phyloP scores from a whole-genome alignment of 2,797 vertebrate species.

The Paratrypauchen microcephalus region DNA sequence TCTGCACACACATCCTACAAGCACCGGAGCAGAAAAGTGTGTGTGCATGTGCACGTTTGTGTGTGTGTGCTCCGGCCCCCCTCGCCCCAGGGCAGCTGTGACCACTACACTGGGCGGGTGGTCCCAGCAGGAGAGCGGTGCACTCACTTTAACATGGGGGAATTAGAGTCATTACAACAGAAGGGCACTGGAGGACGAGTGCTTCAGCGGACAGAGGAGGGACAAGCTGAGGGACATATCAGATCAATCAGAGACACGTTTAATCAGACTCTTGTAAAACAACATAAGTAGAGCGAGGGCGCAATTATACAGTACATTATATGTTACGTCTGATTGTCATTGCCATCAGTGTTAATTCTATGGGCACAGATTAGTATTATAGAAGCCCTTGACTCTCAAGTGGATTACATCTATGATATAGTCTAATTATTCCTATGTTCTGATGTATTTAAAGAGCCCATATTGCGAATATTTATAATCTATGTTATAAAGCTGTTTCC shows the following conservation, averaged over 20 bases:
- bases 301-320: constrained; percentile 1
- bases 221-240: constrained; percentile 37
- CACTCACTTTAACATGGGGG: constrained; percentile 90
- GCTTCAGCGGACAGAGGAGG: constrained; percentile 49
- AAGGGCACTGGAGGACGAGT: constrained; percentile 82
- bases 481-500: not conserved
- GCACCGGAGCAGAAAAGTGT: constrained; percentile 52
- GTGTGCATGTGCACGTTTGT: constrained; percentile 41
- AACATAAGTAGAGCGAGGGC: not conserved
- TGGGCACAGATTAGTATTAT: not conserved
- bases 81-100: constrained; percentile 73
- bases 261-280: not conserved
- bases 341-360: not conserved
- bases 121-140: constrained; percentile 81
- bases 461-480: not conserved
- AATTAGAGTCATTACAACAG: constrained; percentile 81
- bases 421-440: not conserved
- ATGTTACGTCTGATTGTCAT: not conserved
- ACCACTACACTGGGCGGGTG: constrained; percentile 75
- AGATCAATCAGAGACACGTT: constrained; percentile 21
- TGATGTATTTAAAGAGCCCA: not conserved
- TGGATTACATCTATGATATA: not conserved
- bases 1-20: constrained; percentile 54
- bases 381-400: not conserved
- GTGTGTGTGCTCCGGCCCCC: constrained; percentile 41